Conservation (phyloP, 2,113 vertebrate genomes). For the Geothlypis trichas region DNA sequence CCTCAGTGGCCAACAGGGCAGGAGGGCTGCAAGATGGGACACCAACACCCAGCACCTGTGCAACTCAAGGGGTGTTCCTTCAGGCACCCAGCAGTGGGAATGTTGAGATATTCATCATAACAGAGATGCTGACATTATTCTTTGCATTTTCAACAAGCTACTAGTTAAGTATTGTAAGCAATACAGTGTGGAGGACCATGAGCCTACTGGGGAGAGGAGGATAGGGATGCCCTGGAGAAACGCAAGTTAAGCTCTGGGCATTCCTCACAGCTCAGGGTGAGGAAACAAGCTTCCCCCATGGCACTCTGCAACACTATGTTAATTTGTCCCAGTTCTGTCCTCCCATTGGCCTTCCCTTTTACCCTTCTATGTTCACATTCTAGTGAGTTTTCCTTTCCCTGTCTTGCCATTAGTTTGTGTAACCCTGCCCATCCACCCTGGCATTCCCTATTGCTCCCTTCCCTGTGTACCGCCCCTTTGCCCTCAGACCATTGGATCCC, state of each 20-base stretch:
- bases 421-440: background rate
- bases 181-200: background rate
- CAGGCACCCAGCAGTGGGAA: background rate
- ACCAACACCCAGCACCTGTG: background rate
- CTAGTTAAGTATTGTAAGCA: background rate
- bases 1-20: background rate
- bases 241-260: background rate
- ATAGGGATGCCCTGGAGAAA: background rate
- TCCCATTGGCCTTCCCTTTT: background rate
- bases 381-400: background rate
- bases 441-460: background rate
- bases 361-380: background rate
- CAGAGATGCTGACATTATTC: background rate
- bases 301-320: background rate
- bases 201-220: background rate
- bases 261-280: background rate
- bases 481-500: background rate
- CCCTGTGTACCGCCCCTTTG: background rate
- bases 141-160: background rate
- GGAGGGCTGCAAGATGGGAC: background rate
- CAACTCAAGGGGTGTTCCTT: fast-evolving
- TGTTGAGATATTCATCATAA: background rate
- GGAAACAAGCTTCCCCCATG: background rate
- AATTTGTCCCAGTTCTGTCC: background rate
- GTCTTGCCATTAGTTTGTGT: background rate